Evolutionary conservation across 35 echinoderm and acorn worm species (phyloP), one percentile per base, ranked within the genome.

Genomic region (Acanthaster planci): DNA sequence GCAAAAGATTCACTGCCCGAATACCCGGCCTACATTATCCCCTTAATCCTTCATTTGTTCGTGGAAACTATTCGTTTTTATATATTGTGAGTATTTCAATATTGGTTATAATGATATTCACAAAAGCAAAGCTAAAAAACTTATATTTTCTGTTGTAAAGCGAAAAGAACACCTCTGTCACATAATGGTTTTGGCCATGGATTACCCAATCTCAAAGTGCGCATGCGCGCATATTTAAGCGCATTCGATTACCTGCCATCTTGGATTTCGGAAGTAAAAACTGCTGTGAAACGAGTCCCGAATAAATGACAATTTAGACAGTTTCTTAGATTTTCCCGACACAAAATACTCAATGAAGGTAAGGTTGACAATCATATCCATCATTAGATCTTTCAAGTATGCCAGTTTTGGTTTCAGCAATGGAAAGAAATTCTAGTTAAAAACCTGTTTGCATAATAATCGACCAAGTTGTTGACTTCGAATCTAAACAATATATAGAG

Each of bases 231-330:
- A 80, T 38, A 31, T 4, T 37, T 38, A 16, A 7, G 51, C 21
- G 9, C 39, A 37, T 56, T 83, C 81, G 81, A 64, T 85, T 85
- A 60, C 58, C 83, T 76, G 83, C 83, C 83, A 85, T 85, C 68
- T 85, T 85, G 83, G 83, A 85, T 68, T 85, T 85, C 51, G 27
- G 22, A n/a, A 47, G 38, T 0, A 40, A 40, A 32, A 9, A 37
- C 34, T 37, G 26, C 17, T 10, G 8, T 12, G 12, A 76, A 85
- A 40, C 37, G 16, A 38, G 39, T 29, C 37, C 38, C 12, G 30
- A 60, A 60, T 75, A 23, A 75, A 85, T 85, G 64, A 22, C 22
- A 40, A 37, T 38, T 40, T 85, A 76, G 64, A 57, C 58, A 26
- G 59, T 64, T 64, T 34, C 37, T 85, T n/a, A 2, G 31, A 19